Percentiles rank a stretch among this genome's conserved stretches.
These are phyloP conservation scores for Xyrichtys novacula DNA, from an alignment of 2,797 vertebrate genomes.

Conservation along the genomic window DNA sequence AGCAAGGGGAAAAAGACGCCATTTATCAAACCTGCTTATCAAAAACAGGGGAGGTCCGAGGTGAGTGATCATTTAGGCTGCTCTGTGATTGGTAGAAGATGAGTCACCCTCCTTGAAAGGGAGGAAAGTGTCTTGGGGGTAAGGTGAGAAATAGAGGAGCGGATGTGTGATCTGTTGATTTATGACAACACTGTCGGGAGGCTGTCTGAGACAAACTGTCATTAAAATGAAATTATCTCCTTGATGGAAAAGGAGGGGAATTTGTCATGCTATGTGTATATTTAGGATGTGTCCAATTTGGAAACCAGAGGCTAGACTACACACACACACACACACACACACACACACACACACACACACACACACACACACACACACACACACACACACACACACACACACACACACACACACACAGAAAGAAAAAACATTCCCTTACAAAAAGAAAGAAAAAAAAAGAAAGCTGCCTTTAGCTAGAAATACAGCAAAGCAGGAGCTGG, in stretches of 20 bases:
- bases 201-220: conserved; percentile 90
- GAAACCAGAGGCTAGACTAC: conserved; percentile 19
- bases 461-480: background rate
- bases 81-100: conserved; percentile 93
- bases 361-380: too few relatives aligned
- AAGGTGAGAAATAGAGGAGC: conserved; percentile 86
- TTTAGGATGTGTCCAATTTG: conserved; percentile 63
- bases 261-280: conserved; percentile 70
- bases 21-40: conserved; percentile 92
- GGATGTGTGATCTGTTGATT: conserved; percentile 94
- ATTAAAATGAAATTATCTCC: conserved; percentile 96
- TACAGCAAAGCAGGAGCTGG: background rate
- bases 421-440: too few relatives aligned
- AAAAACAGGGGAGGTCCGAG: conserved; percentile 85
- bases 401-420: too few relatives aligned
- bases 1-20: conserved; percentile 76
- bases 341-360: too few relatives aligned
- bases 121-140: conserved; percentile 95
- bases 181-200: conserved; percentile 90
- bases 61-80: conserved; percentile 88
- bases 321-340: too few relatives aligned
- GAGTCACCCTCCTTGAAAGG: conserved; percentile 92
- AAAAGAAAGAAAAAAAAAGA: too few relatives aligned
- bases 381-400: too few relatives aligned
- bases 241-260: conserved; percentile 84